Base-by-base conservation (phyloP, 2,797 vertebrate genomes). In the Rallus crepitans region DNA sequence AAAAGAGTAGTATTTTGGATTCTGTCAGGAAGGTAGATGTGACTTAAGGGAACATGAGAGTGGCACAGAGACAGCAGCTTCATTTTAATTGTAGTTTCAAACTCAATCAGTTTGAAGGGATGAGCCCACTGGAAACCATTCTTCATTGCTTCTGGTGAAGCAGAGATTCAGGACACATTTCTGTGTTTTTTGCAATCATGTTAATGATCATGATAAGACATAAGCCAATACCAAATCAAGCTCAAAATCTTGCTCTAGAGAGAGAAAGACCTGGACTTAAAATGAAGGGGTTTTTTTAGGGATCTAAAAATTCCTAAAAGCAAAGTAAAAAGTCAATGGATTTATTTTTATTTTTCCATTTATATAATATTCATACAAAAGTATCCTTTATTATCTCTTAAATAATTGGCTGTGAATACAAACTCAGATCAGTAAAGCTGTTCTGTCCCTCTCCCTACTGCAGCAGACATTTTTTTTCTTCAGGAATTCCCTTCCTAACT, bases 101-200 rank as follows among this genome's bases (percentile, higher is more conserved):
- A 50, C 2, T 59, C 25, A 61, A 11, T 24, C 33, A 61, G 2
- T 9, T 55, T 91, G 61, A 82, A 75, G 13, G 5, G 4, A 47
- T 15, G 27, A 55, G 10, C 19, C 21, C 7, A 25, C 3, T 28
- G 14, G 28, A 89, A 78, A 87, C 6, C 5, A 27, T 31, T 75
- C 5, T 37, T 78, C 1, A 0, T 33, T 47, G 17, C 2, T 24
- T 25, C 13, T 70, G 12, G 19, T 68, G n/a, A 80, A 64, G 16
- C 8, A 55, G 39, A 71, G 17, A 39, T 71, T 73, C 7, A 31
- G 23, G 7, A 25, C 3, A 23, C 7, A 4, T 56, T 79, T 56
- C 10, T 15, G 4, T 30, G 6, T 61, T 56, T 70, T 70, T 78
- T 57, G 10, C 14, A 56, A 0, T 21, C 5, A 0, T 57, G 33